Percentiles rank a stretch among this genome's conserved stretches.
Evolutionary conservation across 2,888 invertebrate species (phyloP).

Genomic region (Drosophila cognata): DNA sequence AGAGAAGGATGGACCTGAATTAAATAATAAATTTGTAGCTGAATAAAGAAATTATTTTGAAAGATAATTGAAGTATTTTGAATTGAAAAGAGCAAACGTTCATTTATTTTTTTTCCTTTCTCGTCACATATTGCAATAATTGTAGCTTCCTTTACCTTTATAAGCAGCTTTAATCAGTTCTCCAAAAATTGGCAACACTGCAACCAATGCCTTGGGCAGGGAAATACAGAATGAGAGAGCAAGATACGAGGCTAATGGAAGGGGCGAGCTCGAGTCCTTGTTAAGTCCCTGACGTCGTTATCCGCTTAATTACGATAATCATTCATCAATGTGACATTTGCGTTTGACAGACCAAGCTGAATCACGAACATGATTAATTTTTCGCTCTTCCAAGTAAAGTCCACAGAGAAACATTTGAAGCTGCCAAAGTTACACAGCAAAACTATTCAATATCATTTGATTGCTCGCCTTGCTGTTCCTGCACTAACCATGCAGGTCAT

Average conservation of each 20-base stretch:
- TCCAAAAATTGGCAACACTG: not conserved
- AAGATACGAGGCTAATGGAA: not conserved
- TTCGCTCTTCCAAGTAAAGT: conserved; percentile 28
- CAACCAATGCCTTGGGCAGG: conserved; percentile 6
- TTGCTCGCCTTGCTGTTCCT: conserved; percentile 4
- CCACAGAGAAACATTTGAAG: conserved; percentile 5
- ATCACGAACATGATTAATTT: conserved; percentile 74
- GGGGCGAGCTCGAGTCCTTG: conserved; percentile 26
- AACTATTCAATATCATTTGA: conserved; percentile 22
- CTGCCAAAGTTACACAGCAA: conserved; percentile 41
- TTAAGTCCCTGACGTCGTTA: conserved; percentile 64
- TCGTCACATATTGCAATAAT: not conserved
- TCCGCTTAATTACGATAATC: conserved; percentile 79
- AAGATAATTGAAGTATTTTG: not conserved
- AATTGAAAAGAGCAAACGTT: not conserved
- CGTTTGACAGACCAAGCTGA: conserved; percentile 76
- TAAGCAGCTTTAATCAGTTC: not conserved
- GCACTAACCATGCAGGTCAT: conserved; percentile 24
- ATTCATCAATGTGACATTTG: conserved; percentile 82
- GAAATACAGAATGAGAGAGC: not conserved
- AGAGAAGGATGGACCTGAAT: not conserved
- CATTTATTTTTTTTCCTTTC: fast-evolving
- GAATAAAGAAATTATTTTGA: not conserved
- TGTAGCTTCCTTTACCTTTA: not conserved
- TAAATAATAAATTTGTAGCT: not conserved